These are phyloP conservation scores for Acanthopagrus latus DNA, from an alignment of 2,797 vertebrate species.

Conservation along the genomic window DNA sequence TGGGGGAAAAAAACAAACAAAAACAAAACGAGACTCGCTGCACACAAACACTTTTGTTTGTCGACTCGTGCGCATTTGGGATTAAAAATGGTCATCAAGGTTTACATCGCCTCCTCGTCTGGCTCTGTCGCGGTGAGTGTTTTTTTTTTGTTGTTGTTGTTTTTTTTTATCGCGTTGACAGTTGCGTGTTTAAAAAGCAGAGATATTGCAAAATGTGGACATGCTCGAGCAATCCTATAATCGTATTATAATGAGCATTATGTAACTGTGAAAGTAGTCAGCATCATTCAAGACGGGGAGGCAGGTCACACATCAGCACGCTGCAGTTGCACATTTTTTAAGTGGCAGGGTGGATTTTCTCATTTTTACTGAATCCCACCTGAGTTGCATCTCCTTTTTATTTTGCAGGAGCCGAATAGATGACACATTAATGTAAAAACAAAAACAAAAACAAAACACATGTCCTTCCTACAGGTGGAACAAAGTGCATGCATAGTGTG, in stretches of 20 bases:
- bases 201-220: no score
- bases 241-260: not conserved
- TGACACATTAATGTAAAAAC: not conserved
- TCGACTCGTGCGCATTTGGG: conserved; percentile 33
- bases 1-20: no score
- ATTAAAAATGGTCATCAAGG: conserved; percentile 91
- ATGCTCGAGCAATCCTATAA: no score
- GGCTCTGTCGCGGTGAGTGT: conserved; percentile 90
- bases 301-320: not conserved
- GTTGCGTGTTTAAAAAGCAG: not conserved
- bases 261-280: conserved; percentile 37
- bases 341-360: not conserved
- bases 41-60: conserved; percentile 6
- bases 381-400: not conserved
- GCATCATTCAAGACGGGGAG: conserved; percentile 1
- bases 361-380: not conserved
- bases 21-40: not conserved
- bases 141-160: no score
- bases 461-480: not conserved
- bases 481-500: conserved; percentile 5
- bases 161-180: not conserved
- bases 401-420: not conserved
- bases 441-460: no score
- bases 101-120: conserved; percentile 91
- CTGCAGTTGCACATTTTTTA: not conserved